Percentiles rank a stretch among this genome's conserved stretches.
phyloP scores from a whole-genome alignment of 2,888 invertebrate genomes.

The Lumbricus terrestris region DNA sequence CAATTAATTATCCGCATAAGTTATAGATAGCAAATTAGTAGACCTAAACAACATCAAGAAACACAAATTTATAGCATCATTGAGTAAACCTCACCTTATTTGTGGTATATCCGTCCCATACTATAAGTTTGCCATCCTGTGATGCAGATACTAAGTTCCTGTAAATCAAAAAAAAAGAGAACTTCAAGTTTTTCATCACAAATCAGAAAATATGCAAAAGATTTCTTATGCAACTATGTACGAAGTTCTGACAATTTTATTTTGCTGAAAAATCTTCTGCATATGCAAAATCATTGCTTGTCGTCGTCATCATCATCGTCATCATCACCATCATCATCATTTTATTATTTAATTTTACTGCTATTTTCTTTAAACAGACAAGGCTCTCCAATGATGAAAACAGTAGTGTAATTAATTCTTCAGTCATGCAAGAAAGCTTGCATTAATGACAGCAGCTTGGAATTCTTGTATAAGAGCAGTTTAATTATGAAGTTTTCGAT shows the following conservation, averaged over 20 bases:
- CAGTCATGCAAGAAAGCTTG: too few species aligned
- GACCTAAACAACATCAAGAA: neutral
- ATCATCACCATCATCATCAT: neutral
- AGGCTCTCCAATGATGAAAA: too few species aligned
- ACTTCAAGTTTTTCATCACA: neutral
- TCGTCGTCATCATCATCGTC: neutral
- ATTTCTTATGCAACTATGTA: neutral
- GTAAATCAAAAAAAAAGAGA: conserved; percentile 39
- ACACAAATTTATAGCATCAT: neutral
- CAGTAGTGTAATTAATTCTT: too few species aligned
- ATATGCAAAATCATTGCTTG: neutral
- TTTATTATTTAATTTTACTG: too few species aligned
- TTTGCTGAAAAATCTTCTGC: neutral
- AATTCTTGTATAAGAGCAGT: too few species aligned
- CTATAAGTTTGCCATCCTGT: conserved; percentile 99
- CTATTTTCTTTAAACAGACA: neutral
- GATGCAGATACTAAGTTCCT: conserved; percentile 98
- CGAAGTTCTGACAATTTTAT: neutral
- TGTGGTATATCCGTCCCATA: conserved; percentile 99
- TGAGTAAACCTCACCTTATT: conserved; percentile 78
- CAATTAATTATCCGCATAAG: too few species aligned
- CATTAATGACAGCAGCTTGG: too few species aligned
- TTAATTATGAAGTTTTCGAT: too few species aligned
- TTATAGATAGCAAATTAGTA: neutral
- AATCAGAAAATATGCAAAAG: neutral